Evolutionary conservation across 92 coral and sea anemone genomes (phyloP).

Genomic region (Parazoanthus atlanticus): DNA sequence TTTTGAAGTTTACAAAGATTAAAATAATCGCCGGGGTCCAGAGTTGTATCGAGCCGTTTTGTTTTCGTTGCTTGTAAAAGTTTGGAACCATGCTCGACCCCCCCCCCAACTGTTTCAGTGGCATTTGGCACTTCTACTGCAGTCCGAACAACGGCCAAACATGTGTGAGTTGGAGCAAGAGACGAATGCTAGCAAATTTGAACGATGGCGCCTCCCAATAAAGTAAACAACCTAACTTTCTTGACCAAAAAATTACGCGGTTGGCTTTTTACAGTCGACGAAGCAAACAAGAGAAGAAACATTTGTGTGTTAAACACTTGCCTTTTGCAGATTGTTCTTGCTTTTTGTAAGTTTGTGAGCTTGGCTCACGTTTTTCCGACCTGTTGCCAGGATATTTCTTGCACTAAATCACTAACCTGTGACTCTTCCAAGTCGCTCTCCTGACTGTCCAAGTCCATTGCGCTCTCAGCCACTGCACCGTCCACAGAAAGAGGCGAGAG

Average conservation of each 20-base stretch:
- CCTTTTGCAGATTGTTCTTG: not conserved
- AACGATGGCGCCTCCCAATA: not conserved
- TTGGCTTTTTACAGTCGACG: not conserved
- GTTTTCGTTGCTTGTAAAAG: no score
- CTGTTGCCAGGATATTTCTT: not conserved
- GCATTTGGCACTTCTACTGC: no score
- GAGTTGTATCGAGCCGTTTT: no score
- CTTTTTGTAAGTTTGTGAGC: not conserved
- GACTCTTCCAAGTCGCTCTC: slow-evolving; percentile 71
- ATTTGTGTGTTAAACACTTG: not conserved
- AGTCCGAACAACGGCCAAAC: not conserved
- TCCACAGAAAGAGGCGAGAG: slow-evolving; percentile 27
- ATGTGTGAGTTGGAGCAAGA: slow-evolving; percentile 31
- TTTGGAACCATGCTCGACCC: no score
- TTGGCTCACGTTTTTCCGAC: not conserved
- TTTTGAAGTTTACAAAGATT: no score
- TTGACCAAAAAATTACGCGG: not conserved
- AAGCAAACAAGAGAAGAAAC: not conserved
- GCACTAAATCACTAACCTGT: slow-evolving; percentile 58
- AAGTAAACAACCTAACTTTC: not conserved
- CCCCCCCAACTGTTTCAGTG: no score
- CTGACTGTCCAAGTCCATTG: slow-evolving; percentile 73
- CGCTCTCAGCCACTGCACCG: slow-evolving; percentile 34
- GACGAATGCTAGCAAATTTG: not conserved
- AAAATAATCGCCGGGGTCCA: no score